These are phyloP conservation scores for Leptodirus hochenwartii DNA, from an alignment of 2,888 invertebrate genomes.

Conservation along the genomic window DNA sequence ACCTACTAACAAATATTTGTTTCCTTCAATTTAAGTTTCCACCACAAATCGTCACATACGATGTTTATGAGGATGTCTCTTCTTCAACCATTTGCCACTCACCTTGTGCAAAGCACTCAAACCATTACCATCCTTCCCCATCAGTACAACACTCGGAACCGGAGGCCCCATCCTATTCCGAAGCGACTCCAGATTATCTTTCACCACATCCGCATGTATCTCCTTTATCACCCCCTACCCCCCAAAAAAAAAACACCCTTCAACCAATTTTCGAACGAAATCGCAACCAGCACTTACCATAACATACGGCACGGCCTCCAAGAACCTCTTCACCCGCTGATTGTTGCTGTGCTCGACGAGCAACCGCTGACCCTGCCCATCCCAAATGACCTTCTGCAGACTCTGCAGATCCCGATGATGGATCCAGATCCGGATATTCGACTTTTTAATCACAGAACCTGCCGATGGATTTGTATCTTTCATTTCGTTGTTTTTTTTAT, in stretches of 20 bases:
- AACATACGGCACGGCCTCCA: slow-evolving; percentile 85
- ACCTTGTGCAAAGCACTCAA: slow-evolving; percentile 78
- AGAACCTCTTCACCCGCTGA: slow-evolving; percentile 62
- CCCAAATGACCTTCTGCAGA: slow-evolving; percentile 76
- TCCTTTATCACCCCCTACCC: slow-evolving; percentile 62
- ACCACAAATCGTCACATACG: not conserved
- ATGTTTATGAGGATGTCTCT: not conserved
- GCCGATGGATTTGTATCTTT: slow-evolving; percentile 15
- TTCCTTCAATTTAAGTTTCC: too few relatives aligned
- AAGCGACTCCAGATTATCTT: slow-evolving; percentile 55
- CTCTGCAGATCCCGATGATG: slow-evolving; percentile 78
- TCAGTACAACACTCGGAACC: slow-evolving; percentile 49
- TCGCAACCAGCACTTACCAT: slow-evolving; percentile 41
- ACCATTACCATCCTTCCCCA: slow-evolving; percentile 59
- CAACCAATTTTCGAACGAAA: slow-evolving; percentile 1
- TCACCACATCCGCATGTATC: slow-evolving; percentile 58
- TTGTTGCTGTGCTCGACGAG: slow-evolving; percentile 72
- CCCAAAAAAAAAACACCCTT: slow-evolving; percentile 13
- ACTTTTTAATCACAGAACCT: slow-evolving; percentile 53
- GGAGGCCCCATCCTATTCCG: slow-evolving; percentile 47
- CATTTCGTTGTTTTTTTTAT: too few relatives aligned
- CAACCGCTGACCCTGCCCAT: slow-evolving; percentile 71
- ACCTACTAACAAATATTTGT: too few relatives aligned
- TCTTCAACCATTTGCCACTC: slow-evolving; percentile 12
- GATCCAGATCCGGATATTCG: slow-evolving; percentile 90